phyloP scores from a whole-genome alignment of 2,113 vertebrate genomes.

The Eudyptes chrysolophus region DNA sequence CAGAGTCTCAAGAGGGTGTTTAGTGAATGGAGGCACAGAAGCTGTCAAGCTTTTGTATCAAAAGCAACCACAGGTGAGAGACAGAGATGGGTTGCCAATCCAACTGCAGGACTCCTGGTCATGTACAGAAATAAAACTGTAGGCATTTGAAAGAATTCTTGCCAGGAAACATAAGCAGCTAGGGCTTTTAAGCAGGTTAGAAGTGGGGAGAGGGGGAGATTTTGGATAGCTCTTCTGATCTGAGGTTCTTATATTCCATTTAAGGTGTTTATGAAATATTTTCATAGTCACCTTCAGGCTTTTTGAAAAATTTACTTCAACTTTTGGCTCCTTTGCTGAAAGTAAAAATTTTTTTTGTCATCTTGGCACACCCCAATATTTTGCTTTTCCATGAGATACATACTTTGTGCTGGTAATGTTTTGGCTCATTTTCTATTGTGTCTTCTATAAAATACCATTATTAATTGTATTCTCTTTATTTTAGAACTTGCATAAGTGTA shows the following conservation, averaged over 20 bases:
- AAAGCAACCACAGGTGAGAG: not conserved
- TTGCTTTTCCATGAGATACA: not conserved
- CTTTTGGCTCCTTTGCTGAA: not conserved
- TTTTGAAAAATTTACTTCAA: not conserved
- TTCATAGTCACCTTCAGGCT: not conserved
- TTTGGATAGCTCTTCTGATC: not conserved
- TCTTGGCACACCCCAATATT: not conserved
- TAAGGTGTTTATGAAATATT: constrained; percentile 5
- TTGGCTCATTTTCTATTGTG: not conserved
- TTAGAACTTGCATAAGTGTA: not conserved
- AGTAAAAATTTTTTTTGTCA: not conserved
- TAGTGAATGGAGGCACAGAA: not conserved
- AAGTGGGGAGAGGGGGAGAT: not conserved
- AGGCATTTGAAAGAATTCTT: not conserved
- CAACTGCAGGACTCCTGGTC: not conserved
- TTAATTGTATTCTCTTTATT: not conserved
- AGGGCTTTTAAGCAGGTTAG: not conserved
- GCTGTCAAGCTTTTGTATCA: not conserved
- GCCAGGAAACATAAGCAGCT: not conserved
- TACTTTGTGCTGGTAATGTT: not conserved
- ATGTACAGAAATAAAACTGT: not conserved
- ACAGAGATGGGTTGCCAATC: not conserved
- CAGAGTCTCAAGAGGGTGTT: not conserved
- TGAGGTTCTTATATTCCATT: not conserved
- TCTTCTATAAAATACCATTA: not conserved